A percentile compares a stretch with the other conserved stretches of the same genome.
Evolutionary conservation across 2,888 invertebrate species (phyloP).

Genomic region (Lathronympha strigana): DNA sequence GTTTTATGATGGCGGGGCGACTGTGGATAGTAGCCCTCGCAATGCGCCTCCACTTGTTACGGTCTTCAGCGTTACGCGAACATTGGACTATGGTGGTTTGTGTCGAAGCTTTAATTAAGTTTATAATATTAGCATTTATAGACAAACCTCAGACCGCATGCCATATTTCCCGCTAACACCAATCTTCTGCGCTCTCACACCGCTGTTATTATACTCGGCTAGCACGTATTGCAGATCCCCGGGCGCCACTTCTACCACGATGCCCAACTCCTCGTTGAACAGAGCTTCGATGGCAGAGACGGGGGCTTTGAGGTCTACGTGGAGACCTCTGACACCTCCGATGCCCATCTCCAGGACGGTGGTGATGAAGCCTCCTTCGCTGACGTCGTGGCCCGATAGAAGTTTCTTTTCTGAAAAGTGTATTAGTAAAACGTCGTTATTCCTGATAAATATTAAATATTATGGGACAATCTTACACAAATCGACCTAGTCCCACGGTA

Average conservation of each 20-base stretch:
- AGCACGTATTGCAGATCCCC: slow-evolving; percentile 84
- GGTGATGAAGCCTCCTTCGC: slow-evolving; percentile 97
- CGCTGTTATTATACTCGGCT: slow-evolving; percentile 83
- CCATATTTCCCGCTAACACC: slow-evolving; percentile 88
- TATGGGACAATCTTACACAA: too few relatives aligned
- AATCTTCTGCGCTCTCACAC: slow-evolving; percentile 87
- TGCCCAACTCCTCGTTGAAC: slow-evolving; percentile 94
- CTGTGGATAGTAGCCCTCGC: too few relatives aligned
- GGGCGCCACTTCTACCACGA: slow-evolving; percentile 89
- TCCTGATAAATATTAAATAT: too few relatives aligned
- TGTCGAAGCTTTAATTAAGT: too few relatives aligned
- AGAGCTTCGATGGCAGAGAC: slow-evolving; percentile 87
- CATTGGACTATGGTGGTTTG: too few relatives aligned
- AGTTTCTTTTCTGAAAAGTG: slow-evolving; percentile 85
- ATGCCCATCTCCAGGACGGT: slow-evolving; percentile 98
- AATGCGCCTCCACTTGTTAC: too few relatives aligned
- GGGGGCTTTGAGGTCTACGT: slow-evolving; percentile 82
- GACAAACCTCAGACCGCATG: slow-evolving; percentile 82
- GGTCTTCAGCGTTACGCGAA: too few relatives aligned
- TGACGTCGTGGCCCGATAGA: slow-evolving; percentile 96
- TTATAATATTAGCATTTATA: too few relatives aligned
- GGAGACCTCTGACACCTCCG: slow-evolving; percentile 93
- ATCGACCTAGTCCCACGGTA: too few relatives aligned
- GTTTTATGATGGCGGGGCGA: too few relatives aligned
- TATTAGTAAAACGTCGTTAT: too few relatives aligned